phyloP scores from a whole-genome alignment of 2,797 vertebrate species.

The Acanthurus tractus region DNA sequence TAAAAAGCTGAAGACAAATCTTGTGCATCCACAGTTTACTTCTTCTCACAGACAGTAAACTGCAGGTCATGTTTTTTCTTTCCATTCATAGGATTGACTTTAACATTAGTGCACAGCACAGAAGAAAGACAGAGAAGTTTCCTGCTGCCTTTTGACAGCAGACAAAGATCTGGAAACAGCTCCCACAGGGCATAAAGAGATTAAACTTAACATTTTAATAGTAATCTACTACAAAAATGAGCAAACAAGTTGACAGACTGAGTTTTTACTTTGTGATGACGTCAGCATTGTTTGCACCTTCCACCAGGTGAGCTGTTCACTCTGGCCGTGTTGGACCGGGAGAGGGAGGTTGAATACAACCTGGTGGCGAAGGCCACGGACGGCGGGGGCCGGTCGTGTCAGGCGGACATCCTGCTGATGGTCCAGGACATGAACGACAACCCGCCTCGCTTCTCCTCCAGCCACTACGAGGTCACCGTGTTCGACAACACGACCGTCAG shows the following conservation, averaged over 20 bases:
- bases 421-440: conserved; percentile 96
- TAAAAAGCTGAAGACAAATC: too few species aligned
- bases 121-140: background rate
- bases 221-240: background rate
- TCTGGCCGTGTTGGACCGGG: conserved; percentile 89
- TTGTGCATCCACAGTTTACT: too few species aligned
- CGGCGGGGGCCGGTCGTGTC: conserved; percentile 94
- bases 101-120: background rate
- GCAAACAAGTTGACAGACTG: too few species aligned
- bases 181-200: too few species aligned
- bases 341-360: conserved; percentile 85
- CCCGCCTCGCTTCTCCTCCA: conserved; percentile 90
- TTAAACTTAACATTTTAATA: background rate
- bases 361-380: conserved; percentile 94
- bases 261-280: background rate
- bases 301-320: conserved; percentile 92
- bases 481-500: conserved; percentile 96
- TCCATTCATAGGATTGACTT: too few species aligned
- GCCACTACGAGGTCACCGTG: conserved; percentile 91
- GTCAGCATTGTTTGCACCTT: background rate
- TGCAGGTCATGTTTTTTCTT: too few species aligned
- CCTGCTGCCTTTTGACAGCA: too few species aligned
- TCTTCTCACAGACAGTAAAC: too few species aligned
- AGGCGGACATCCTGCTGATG: conserved; percentile 89
- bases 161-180: too few species aligned